Conservation (phyloP, 2,113 vertebrate species). For the Corythornis cristatus region DNA sequence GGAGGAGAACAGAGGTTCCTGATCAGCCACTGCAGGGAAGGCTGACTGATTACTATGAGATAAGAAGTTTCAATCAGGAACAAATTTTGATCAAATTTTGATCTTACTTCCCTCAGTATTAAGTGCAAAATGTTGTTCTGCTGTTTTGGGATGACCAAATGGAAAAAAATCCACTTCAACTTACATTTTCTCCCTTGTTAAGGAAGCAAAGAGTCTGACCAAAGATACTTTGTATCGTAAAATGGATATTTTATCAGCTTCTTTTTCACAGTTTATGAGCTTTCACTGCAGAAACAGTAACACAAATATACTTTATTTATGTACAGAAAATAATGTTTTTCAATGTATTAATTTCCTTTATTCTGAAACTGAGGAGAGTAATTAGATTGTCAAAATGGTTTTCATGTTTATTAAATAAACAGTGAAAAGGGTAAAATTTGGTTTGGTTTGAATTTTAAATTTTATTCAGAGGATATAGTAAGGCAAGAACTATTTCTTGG, state of each 20-base stretch:
- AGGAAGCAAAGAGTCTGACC: neutral
- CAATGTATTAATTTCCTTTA: neutral
- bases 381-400: neutral
- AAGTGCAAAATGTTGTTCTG: no score
- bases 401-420: neutral
- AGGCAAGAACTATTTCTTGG: neutral
- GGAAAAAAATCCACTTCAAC: neutral
- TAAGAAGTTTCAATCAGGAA: neutral
- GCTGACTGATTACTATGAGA: neutral
- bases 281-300: neutral
- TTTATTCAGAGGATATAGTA: neutral
- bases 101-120: neutral
- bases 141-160: neutral
- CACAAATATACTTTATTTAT: neutral
- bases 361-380: neutral
- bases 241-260: fast-evolving
- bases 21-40: fast-evolving
- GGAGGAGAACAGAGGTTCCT: neutral
- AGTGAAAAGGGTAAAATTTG: neutral
- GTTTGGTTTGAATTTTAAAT: neutral
- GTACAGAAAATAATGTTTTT: neutral
- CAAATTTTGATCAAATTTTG: neutral
- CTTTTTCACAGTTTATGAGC: neutral
- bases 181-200: neutral
- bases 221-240: neutral